Conservation (phyloP, 2,113 vertebrate genomes). For the Oreotrochilus melanogaster region DNA sequence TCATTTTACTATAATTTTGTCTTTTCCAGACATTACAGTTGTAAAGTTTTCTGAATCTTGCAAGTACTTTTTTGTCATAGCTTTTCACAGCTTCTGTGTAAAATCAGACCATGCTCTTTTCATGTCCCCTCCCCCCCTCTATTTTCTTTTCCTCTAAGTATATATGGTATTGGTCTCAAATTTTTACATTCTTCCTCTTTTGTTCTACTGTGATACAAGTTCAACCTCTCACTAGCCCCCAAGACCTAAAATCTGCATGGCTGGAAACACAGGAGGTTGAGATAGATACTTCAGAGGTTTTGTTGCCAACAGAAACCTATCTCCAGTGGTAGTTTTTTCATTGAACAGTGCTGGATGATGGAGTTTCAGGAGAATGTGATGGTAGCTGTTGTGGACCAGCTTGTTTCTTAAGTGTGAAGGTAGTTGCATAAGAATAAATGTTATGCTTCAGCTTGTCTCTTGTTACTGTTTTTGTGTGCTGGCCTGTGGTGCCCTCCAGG, state of each 20-base stretch:
- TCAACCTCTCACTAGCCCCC: not conserved
- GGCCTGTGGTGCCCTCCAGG: not conserved
- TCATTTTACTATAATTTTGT: not conserved
- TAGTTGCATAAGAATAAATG: not conserved
- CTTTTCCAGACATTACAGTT: not conserved
- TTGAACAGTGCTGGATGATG: not conserved
- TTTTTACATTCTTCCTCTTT: not conserved
- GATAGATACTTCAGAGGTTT: not conserved
- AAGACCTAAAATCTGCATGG: not conserved
- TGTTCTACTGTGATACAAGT: not conserved
- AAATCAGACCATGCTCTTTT: not conserved
- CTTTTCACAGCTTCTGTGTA: not conserved
- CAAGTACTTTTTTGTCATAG: not conserved
- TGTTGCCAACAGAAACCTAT: not conserved
- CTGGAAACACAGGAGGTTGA: not conserved
- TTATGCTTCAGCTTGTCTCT: not conserved
- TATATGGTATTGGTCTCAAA: not conserved
- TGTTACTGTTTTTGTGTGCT: not conserved
- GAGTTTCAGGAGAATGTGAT: not conserved
- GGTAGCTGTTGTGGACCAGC: not conserved
- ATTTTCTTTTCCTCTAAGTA: not conserved
- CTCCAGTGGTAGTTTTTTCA: not conserved
- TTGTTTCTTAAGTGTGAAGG: not conserved
- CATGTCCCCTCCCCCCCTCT: not conserved
- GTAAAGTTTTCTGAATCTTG: not conserved